Evolutionary conservation across 2,797 vertebrate species (phyloP).

Genomic region (Cygnus olor): DNA sequence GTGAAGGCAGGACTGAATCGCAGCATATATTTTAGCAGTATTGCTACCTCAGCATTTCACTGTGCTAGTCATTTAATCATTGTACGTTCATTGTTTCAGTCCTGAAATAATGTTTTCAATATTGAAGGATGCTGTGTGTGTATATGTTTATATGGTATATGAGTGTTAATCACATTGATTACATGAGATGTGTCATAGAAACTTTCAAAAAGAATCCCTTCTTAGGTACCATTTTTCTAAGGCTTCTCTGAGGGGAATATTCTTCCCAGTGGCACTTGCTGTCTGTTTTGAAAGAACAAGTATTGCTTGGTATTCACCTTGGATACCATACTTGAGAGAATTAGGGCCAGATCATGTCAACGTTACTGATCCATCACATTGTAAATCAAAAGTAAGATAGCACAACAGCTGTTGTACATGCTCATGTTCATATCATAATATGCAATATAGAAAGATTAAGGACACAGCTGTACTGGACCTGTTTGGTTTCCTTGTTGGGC

Average conservation of each 20-base stretch:
- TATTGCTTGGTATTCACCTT: background rate
- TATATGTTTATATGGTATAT: background rate
- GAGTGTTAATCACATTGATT: background rate
- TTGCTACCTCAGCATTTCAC: conserved; percentile 13
- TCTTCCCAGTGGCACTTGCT: background rate
- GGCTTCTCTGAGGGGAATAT: background rate
- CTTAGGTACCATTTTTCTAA: background rate
- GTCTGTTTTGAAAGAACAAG: background rate
- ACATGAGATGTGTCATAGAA: background rate
- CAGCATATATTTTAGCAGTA: background rate
- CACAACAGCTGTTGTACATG: background rate
- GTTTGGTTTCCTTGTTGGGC: background rate
- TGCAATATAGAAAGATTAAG: background rate
- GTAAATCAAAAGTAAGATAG: background rate
- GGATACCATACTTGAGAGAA: background rate
- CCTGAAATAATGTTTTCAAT: background rate
- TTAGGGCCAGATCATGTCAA: background rate
- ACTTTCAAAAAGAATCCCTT: background rate
- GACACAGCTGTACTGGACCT: background rate
- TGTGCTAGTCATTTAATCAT: conserved; percentile 10
- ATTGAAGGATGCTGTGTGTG: background rate
- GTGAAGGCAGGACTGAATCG: conserved; percentile 17
- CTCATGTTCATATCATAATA: background rate
- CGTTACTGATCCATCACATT: background rate
- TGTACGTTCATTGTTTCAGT: background rate